These are phyloP conservation scores for Thumatha senex DNA, from an alignment of 2,888 invertebrate species.

Conservation along the genomic window DNA sequence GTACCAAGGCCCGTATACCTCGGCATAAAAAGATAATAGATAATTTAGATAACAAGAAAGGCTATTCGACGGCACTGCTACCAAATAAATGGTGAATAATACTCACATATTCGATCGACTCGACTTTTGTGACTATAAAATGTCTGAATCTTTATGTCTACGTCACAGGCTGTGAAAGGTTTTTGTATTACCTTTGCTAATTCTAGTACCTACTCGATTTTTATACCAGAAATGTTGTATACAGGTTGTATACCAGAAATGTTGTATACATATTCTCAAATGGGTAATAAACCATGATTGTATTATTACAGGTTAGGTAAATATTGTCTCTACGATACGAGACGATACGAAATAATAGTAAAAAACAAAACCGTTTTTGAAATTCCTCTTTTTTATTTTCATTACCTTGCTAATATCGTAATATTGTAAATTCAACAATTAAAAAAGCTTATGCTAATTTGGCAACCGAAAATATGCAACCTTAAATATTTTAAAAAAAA, in stretches of 20 bases:
- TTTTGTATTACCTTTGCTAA: conserved; percentile 52
- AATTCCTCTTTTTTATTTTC: no score
- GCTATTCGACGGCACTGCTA: conserved; percentile 49
- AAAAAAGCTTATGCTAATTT: no score
- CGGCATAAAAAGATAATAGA: conserved; percentile 56
- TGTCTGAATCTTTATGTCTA: conserved; percentile 52
- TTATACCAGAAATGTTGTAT: conserved; percentile 37
- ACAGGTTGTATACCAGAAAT: conserved; percentile 35
- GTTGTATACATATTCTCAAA: no score
- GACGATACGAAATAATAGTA: no score
- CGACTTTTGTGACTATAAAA: conserved; percentile 15
- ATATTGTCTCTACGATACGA: no score
- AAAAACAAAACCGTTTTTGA: no score
- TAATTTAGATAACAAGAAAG: conserved; percentile 74
- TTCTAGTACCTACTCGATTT: conserved; percentile 43
- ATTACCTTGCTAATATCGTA: no score
- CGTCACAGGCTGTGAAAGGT: conserved; percentile 44
- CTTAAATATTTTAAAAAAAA: no score
- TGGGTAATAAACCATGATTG: no score
- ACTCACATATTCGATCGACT: conserved; percentile 46
- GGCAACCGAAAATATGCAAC: no score
- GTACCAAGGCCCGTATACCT: conserved; percentile 44
- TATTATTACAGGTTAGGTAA: no score
- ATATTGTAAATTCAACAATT: no score
- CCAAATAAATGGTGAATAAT: conserved; percentile 61